Evolutionary conservation across 2,797 vertebrate species (phyloP).

Genomic region (Sciurus vulgaris): DNA sequence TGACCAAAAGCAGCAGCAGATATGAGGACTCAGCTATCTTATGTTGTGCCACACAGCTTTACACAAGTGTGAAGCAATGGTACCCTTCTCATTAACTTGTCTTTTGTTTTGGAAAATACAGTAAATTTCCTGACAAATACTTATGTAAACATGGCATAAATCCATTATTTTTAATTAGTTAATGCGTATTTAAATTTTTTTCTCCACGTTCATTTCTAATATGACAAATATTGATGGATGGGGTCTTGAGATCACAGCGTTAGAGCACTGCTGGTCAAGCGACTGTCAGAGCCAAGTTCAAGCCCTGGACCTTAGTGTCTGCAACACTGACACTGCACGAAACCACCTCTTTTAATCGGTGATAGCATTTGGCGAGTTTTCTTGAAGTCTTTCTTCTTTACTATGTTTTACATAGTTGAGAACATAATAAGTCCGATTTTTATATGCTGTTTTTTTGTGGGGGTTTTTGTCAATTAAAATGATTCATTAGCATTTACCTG

Average conservation of each 20-base stretch:
- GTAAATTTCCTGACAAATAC: neutral
- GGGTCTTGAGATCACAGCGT: neutral
- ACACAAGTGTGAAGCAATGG: neutral
- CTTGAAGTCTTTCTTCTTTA: neutral
- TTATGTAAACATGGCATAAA: neutral
- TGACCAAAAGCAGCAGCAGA: neutral
- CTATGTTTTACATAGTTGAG: neutral
- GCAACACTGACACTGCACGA: neutral
- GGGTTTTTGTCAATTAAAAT: neutral
- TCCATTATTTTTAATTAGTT: constrained; percentile 2
- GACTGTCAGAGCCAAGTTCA: neutral
- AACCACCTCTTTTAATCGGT: neutral
- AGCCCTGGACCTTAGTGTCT: neutral
- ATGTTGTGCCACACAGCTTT: neutral
- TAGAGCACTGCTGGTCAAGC: neutral
- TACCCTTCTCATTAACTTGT: neutral
- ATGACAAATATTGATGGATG: neutral
- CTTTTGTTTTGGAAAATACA: neutral
- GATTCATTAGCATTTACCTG: neutral
- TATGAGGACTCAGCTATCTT: neutral
- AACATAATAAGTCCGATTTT: neutral
- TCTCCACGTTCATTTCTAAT: neutral
- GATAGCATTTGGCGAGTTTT: neutral
- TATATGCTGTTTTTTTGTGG: neutral
- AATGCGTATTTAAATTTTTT: neutral